Percentiles rank a stretch among this genome's conserved stretches.
Conservation (phyloP, 2,888 invertebrate genomes). For the Drosophila helvetica region DNA sequence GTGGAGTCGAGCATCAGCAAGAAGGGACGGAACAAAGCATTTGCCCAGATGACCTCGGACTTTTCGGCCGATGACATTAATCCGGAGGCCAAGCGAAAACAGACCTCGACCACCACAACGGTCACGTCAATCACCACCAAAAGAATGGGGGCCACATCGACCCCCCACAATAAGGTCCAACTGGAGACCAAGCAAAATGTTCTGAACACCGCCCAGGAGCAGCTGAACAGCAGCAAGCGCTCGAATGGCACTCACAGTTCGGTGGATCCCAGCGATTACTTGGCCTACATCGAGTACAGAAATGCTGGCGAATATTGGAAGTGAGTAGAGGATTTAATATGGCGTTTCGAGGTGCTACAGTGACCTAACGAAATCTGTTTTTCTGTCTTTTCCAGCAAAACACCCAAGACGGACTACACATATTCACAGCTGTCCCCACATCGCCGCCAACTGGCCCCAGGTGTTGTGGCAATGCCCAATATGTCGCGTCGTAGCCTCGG, state of each 20-base stretch:
- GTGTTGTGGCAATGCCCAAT: slow-evolving; percentile 93
- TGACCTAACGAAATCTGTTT: neutral
- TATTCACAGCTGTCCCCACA: slow-evolving; percentile 93
- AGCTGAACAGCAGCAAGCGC: slow-evolving; percentile 45
- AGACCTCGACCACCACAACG: slow-evolving; percentile 37
- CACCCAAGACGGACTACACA: slow-evolving; percentile 96
- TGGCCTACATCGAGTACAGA: slow-evolving; percentile 90
- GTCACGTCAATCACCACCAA: slow-evolving; percentile 52
- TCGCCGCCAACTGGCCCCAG: slow-evolving; percentile 91
- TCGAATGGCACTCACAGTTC: slow-evolving; percentile 50
- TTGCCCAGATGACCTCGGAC: slow-evolving; percentile 84
- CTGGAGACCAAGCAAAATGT: slow-evolving; percentile 80
- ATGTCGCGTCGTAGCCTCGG: slow-evolving; percentile 92
- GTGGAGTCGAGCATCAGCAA: slow-evolving; percentile 59
- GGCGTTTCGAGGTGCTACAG: neutral
- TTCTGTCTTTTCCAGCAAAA: slow-evolving; percentile 87
- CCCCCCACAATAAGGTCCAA: slow-evolving; percentile 71
- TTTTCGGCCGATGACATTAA: slow-evolving; percentile 86
- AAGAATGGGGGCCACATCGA: slow-evolving; percentile 68
- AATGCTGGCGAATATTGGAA: slow-evolving; percentile 93
- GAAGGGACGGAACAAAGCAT: slow-evolving; percentile 54
- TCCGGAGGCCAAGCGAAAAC: slow-evolving; percentile 64
- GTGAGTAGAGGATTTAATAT: slow-evolving; percentile 85
- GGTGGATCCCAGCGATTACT: slow-evolving; percentile 83
- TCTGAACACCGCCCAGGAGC: slow-evolving; percentile 76